Evolutionary conservation across 1,140 invertebrate species (phyloP), one percentile per base, ranked within the genome.

Genomic region (Trichonephila clavipes): DNA sequence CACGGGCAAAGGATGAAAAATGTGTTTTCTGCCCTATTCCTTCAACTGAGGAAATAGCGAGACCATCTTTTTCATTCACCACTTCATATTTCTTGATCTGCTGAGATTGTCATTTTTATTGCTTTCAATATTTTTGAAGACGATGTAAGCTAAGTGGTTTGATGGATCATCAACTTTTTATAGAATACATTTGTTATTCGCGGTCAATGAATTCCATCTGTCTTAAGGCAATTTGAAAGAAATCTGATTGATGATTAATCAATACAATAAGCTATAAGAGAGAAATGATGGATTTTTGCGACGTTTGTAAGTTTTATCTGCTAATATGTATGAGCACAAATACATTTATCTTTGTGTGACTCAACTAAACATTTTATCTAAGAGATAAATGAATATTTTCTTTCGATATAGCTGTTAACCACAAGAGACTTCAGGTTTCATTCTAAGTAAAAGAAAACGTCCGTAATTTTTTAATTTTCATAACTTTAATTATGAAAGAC

Each of bases 21-120:
- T 87, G 85, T 87, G 59, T 40, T 87, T 87, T 64, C 85, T 62
- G 85, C 16, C 61, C 85, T 28, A n/a, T 87, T 40, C 44, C 61
- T 62, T 87, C 85, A 62, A 51, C 58, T 40, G 61, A 14, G 61
- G 85, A 87, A 87, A 87, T 87, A 19, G 85, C 59, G 58, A 34
- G 34, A 61, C 58, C 58, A 40, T 87, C 85, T 87, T 64, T 62
- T 64, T 40, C 59, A 64, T 87, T 87, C 85, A 87, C 24, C 61
- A 64, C 85, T 87, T 87, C 85, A 87, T 87, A 87, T 87, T 87
- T 87, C 82, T 51, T 83, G 51, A 51, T n/a, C 82, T 34, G 34
- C 24, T 18, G 12, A 87, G 61, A 62, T 87, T 61, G 61, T 61
- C 85, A 61, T 64, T 87, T 87, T 87, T 87, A 87, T 87, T 61